Evolutionary conservation across 2,888 invertebrate species (phyloP), one percentile per base, ranked within the genome.

Genomic region (Prenolepis imparis): DNA sequence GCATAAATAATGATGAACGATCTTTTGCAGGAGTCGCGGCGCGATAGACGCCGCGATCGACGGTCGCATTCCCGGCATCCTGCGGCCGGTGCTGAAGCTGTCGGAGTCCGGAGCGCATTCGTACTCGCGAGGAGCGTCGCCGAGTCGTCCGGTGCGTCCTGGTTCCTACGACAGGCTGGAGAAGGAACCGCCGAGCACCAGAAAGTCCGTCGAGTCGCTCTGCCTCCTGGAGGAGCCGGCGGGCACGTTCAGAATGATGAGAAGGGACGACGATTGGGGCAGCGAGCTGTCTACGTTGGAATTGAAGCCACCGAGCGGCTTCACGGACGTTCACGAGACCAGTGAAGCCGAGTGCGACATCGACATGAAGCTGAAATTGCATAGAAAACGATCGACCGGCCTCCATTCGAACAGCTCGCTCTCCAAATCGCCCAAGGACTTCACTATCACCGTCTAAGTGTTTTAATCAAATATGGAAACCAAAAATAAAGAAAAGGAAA

Each of bases 291-390:
- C 94, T 67, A 93, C 94, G 24, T 90, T 94, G 81, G 94, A 94
- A 85, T 94, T 95, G 81, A 95, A 95, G 84, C 95, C 95, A 73
- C 95, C 95, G 86, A 95, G 95, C 84, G 95, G 95, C 87, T 95
- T 94, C 86, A 94, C 92, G 83, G 94, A 94, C 84, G 90, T 93
- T 44, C 92, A 93, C 90, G 94, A 94, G 86, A 93, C 93, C 75
- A 95, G 94, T 90, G 94, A 95, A 86, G 94, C 94, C 80, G 94
- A 94, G 85, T 94, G 95, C 90, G 94, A 95, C 89, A 94, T 94
- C 89, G 94, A 94, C 88, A 93, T 94, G 91, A 94, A 94, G 88
- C 91, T 94, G 15, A 92, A 91, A 86, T 88, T 93, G 73, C 93
- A 94, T 78, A 91, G 92, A 80, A 94, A 93, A 86, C 91, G 90